Base-by-base conservation (phyloP, 1,140 invertebrate genomes). In the Atta cephalotes region DNA sequence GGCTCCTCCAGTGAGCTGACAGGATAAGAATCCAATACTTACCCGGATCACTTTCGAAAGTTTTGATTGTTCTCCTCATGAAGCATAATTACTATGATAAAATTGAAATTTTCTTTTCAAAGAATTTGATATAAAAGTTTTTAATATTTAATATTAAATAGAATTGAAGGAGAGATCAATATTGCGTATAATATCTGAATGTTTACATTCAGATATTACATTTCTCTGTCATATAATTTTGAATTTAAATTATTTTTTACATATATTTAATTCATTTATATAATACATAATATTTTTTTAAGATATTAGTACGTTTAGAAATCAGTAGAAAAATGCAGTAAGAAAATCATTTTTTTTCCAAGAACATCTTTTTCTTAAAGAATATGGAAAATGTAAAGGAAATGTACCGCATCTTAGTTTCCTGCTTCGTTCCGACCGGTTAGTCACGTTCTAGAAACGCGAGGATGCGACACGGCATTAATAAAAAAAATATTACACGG, bases 401-500 rank as follows among this genome's bases (percentile, higher is more conserved):
- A 5, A n/a, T 51, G 9, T 51, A 68, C 25, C n/a, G 21, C 9
- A 28, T 71, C 14, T 51, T 25, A 72, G 25, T 49, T 72, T 31
- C 25, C 70, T 72, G 70, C 14, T 71, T 72, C 70, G 45, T 72
- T 72, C 49, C 45, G 9, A 72, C 3, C 9, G 45, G 9, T 12
- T 72, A 72, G 45, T 28, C 25, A n/a, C 9, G 45, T 2, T 72
- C 70, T 53, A 72, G 35, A 72, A 72, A 28, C 18, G 45, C 70
- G 51, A 16, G 45, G 70, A 72, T 51, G 70, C 70, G 16, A 72
- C 25, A 16, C 70, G 45, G n/a, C 51, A 51, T 71, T 49, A 28
- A 28, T 53, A 53, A 45, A 16, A 72, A 72, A 72, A 72, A 71
- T 21, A 25, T 70, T 70, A 70, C 7, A 71, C 10, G 14, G 21